Percentiles rank a stretch among this genome's conserved stretches.
Conservation (phyloP, 2,888 invertebrate species). For the Nemotelus pantherinus region DNA sequence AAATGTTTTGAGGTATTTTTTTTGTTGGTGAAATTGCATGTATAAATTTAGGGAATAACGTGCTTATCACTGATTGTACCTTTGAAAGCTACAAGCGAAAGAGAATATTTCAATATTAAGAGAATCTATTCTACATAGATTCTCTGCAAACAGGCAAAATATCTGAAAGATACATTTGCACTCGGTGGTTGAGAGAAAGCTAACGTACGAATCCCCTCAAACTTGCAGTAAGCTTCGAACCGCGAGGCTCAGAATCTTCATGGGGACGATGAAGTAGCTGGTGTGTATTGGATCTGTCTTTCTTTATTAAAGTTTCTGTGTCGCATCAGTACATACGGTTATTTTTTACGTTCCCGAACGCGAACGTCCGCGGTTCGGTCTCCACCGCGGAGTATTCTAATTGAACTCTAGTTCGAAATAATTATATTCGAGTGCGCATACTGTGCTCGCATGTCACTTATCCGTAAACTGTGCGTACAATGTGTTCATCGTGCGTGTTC, state of each 20-base stretch:
- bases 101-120: too few species aligned
- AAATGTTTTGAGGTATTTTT: too few species aligned
- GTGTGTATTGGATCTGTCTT: conserved; percentile 1
- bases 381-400: conserved; percentile 20
- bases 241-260: conserved; percentile 3
- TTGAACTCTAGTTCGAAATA: conserved; percentile 3
- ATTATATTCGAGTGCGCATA: neutral
- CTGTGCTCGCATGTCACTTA: neutral
- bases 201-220: conserved; percentile 12
- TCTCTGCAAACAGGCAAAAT: neutral
- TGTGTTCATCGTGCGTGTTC: neutral
- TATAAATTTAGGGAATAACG: too few species aligned
- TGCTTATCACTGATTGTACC: too few species aligned
- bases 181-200: conserved; percentile 20
- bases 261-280: conserved; percentile 22
- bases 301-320: conserved; percentile 1
- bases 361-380: conserved; percentile 23
- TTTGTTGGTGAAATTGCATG: too few species aligned
- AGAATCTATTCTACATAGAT: too few species aligned
- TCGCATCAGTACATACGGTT: conserved; percentile 5
- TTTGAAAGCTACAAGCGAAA: too few species aligned
- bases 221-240: neutral
- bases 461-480: neutral
- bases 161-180: neutral
- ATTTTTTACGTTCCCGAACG: conserved; percentile 24